Percentiles rank a stretch among this genome's conserved stretches.
Conservation (phyloP, 2,888 invertebrate genomes). For the Athalia cordata region DNA sequence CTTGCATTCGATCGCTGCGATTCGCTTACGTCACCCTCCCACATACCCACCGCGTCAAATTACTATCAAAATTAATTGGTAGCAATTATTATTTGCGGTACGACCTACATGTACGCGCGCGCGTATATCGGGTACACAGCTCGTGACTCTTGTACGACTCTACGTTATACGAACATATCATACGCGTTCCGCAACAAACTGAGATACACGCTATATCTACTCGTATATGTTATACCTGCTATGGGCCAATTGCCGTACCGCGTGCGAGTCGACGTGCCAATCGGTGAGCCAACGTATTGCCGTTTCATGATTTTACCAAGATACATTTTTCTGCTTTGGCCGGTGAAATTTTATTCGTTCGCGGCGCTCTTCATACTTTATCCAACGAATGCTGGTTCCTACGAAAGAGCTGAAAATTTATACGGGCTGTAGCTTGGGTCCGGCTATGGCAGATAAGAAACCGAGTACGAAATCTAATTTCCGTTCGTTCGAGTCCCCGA, state of each 20-base stretch:
- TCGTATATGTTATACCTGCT: not conserved
- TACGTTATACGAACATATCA: not conserved
- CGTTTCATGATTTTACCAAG: not conserved
- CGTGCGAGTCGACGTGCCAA: constrained; percentile 4
- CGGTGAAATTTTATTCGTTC: not conserved
- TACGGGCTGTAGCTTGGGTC: not conserved
- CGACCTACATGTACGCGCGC: constrained; percentile 7
- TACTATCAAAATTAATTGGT: constrained; percentile 69
- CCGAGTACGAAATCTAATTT: constrained; percentile 36
- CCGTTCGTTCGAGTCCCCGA: not conserved
- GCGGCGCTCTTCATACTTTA: not conserved
- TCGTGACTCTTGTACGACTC: not conserved
- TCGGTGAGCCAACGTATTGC: not conserved
- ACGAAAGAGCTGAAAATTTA: constrained; percentile 31
- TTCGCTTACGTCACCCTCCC: constrained; percentile 63
- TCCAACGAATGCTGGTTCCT: constrained; percentile 19
- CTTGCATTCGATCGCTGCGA: constrained; percentile 56
- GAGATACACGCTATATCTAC: not conserved
- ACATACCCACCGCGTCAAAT: constrained; percentile 55
- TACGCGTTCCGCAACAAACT: not conserved
- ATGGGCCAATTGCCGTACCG: not conserved
- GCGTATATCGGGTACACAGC: too few species aligned
- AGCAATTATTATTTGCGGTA: constrained; percentile 63
- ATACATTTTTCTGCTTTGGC: not conserved
- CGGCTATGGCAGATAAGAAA: constrained; percentile 4